phyloP scores from a whole-genome alignment of 2,888 invertebrate genomes.

The Acanthosepion pharaonis region DNA sequence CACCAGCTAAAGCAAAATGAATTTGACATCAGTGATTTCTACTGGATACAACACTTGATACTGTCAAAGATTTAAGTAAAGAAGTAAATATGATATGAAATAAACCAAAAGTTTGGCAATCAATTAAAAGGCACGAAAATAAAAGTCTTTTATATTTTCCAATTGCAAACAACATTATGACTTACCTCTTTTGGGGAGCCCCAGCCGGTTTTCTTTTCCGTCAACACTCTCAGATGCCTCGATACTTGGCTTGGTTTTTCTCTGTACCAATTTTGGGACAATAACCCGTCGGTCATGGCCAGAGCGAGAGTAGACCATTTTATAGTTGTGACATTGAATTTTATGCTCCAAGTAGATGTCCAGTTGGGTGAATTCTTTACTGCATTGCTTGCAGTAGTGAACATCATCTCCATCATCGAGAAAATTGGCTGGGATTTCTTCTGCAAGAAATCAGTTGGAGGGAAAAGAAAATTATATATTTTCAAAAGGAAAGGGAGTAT shows the following conservation, averaged over 20 bases:
- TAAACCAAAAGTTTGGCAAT: no score
- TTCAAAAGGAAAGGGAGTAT: neutral
- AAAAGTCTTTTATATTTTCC: no score
- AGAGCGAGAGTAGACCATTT: slow-evolving; percentile 63
- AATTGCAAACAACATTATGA: no score
- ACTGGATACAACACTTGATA: no score
- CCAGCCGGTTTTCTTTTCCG: slow-evolving; percentile 33
- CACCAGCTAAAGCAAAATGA: no score
- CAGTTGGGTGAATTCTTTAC: slow-evolving; percentile 65
- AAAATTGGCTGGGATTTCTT: slow-evolving; percentile 36
- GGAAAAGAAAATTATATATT: neutral
- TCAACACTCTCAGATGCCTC: slow-evolving; percentile 34
- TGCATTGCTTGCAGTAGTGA: slow-evolving; percentile 70
- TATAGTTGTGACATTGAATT: slow-evolving; percentile 69
- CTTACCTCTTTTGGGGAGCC: slow-evolving; percentile 35
- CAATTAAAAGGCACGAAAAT: no score
- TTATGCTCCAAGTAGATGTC: slow-evolving; percentile 69
- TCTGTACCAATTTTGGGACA: slow-evolving; percentile 62
- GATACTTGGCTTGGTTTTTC: slow-evolving; percentile 49
- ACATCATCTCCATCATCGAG: slow-evolving; percentile 61
- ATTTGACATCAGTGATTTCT: no score
- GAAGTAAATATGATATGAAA: no score
- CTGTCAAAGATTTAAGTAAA: no score
- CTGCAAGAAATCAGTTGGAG: neutral
- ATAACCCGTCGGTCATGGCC: slow-evolving; percentile 62